These are phyloP conservation scores for Colostygia pectinataria DNA, from an alignment of 2,888 invertebrate genomes.

Conservation along the genomic window DNA sequence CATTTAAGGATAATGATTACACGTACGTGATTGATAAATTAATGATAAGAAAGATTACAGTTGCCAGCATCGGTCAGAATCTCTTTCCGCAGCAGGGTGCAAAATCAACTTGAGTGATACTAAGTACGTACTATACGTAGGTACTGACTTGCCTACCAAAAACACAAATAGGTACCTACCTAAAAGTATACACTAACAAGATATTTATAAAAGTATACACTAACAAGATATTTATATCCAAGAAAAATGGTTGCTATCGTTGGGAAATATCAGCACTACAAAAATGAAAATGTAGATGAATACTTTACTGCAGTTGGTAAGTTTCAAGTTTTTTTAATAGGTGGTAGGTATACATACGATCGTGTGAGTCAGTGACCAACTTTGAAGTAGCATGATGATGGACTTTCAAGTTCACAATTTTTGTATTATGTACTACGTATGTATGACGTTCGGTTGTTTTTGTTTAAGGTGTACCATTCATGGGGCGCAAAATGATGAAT, in stretches of 20 bases:
- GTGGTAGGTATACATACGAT: too few relatives aligned
- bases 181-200: too few relatives aligned
- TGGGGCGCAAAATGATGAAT: conserved; percentile 86
- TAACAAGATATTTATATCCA: neutral
- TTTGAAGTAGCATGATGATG: too few relatives aligned
- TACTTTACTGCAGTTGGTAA: conserved; percentile 85
- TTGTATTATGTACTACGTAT: too few relatives aligned
- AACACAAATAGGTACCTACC: too few relatives aligned
- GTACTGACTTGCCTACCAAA: too few relatives aligned
- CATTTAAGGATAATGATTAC: too few relatives aligned
- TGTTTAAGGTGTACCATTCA: conserved; percentile 84
- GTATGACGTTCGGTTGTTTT: neutral
- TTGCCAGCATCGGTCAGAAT: neutral
- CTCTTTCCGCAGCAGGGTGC: neutral
- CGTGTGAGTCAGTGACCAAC: too few relatives aligned
- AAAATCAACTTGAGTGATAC: too few relatives aligned
- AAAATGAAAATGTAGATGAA: conserved; percentile 86
- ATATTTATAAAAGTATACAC: too few relatives aligned
- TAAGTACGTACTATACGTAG: too few relatives aligned
- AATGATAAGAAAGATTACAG: conserved; percentile 29
- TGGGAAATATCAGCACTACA: conserved; percentile 85
- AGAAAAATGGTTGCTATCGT: conserved; percentile 78
- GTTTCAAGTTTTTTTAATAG: conserved; percentile 38
- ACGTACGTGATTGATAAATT: conserved; percentile 36
- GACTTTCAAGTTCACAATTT: too few relatives aligned